Evolutionary conservation across 2,113 vertebrate species (phyloP).

Genomic region (Perognathus longimembris): DNA sequence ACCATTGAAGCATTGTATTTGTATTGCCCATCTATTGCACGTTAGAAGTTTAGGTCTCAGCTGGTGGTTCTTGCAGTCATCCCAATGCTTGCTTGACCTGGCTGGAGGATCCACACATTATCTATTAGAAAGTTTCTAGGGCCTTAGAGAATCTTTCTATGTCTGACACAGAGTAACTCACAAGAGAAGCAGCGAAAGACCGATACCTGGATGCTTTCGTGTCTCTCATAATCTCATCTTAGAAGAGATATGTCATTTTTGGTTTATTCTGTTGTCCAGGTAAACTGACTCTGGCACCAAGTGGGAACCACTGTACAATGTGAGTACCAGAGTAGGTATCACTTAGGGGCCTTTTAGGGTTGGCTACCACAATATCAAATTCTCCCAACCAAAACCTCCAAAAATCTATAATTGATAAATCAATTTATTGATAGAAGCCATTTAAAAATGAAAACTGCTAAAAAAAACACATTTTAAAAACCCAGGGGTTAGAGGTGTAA

Average conservation of each 20-base stretch:
- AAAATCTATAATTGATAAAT: no score
- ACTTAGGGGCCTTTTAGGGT: background rate
- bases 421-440: no score
- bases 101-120: background rate
- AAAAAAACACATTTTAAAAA: background rate
- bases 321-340: background rate
- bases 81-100: background rate
- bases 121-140: background rate
- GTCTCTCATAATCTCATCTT: background rate
- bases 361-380: background rate
- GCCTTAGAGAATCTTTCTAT: background rate
- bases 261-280: background rate
- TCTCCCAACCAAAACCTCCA: background rate
- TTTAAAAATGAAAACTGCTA: no score
- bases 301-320: background rate
- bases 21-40: background rate
- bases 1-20: background rate
- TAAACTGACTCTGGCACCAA: background rate
- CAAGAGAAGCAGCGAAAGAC: background rate
- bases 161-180: background rate
- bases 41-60: background rate
- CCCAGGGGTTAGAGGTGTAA: background rate
- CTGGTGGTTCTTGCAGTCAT: background rate
- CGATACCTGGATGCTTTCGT: background rate
- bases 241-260: background rate